These are phyloP conservation scores for Formicarius rufipectus DNA, from an alignment of 2,113 vertebrate genomes.

Conservation along the genomic window DNA sequence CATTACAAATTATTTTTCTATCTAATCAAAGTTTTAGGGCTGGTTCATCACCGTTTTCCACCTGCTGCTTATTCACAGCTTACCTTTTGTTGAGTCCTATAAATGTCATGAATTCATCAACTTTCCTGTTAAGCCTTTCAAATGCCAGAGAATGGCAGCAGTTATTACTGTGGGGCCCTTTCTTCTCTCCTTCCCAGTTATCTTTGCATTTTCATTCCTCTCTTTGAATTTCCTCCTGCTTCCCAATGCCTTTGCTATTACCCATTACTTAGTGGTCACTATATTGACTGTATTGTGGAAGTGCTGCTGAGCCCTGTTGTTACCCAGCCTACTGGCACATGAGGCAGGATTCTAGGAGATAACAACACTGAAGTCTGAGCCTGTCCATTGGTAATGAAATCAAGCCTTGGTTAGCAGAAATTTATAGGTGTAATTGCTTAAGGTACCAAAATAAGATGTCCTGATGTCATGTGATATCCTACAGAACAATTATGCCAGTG, in stretches of 20 bases:
- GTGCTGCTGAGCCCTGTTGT: background rate
- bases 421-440: background rate
- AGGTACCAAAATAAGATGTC: background rate
- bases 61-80: background rate
- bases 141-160: background rate
- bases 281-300: background rate
- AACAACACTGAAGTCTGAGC: background rate
- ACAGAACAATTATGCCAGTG: background rate
- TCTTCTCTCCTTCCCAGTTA: background rate
- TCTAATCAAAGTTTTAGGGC: constrained; percentile 5
- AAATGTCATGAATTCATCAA: background rate
- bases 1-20: background rate
- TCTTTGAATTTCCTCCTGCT: background rate
- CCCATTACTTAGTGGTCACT: background rate
- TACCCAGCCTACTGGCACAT: background rate
- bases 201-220: background rate
- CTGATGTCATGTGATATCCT: background rate
- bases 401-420: background rate
- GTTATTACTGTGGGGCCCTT: background rate
- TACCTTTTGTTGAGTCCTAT: background rate
- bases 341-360: background rate
- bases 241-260: background rate
- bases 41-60: background rate
- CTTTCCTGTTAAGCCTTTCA: background rate
- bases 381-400: background rate